Conservation (phyloP, 2,113 vertebrate genomes). For the Sphyrna mokarran region DNA sequence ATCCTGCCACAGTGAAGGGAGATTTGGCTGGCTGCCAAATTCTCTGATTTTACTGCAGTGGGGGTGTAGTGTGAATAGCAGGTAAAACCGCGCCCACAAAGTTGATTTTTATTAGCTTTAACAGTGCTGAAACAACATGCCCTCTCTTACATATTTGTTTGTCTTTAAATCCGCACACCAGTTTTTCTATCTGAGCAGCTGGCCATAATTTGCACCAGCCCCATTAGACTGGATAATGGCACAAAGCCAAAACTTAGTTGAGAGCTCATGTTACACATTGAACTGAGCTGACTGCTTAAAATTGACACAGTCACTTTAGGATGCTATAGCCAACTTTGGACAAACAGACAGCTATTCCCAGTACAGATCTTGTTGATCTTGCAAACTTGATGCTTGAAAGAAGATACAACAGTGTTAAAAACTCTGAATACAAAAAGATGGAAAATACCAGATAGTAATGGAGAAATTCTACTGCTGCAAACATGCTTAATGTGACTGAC, state of each 20-base stretch:
- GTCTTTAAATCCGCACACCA: not conserved
- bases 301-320: not conserved
- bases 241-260: not conserved
- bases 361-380: not conserved
- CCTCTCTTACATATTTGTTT: not conserved
- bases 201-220: not conserved
- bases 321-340: not conserved
- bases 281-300: not conserved
- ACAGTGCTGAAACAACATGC: not conserved
- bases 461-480: not conserved
- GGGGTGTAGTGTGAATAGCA: no score
- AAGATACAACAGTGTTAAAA: not conserved
- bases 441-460: not conserved
- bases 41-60: no score
- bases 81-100: not conserved
- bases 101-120: not conserved
- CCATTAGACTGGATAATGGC: not conserved
- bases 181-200: not conserved
- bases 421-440: not conserved
- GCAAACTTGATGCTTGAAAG: not conserved
- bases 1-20: no score
- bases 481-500: not conserved
- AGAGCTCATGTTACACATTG: not conserved
- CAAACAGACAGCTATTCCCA: not conserved
- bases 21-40: no score